phyloP scores from a whole-genome alignment of 2,797 vertebrate genomes.

The Rhynchotus rufescens region DNA sequence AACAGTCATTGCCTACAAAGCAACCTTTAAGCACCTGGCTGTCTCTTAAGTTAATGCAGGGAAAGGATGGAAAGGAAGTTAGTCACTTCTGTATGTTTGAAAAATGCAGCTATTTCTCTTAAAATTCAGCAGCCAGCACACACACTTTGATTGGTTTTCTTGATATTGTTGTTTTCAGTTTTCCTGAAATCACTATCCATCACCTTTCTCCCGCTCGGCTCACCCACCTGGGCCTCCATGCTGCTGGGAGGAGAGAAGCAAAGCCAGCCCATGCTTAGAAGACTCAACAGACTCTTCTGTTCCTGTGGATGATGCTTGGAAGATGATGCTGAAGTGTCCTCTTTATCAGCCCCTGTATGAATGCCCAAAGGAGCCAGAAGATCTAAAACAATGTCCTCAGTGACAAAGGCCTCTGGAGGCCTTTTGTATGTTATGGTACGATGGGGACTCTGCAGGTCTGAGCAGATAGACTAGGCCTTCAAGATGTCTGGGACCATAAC shows the following conservation, averaged over 20 bases:
- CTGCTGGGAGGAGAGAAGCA: neutral
- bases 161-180: slow-evolving; percentile 18
- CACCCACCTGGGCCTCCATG: rapidly evolving
- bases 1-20: slow-evolving; percentile 59
- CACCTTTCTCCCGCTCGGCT: neutral
- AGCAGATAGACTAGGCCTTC: neutral
- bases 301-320: neutral
- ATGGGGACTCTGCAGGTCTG: neutral
- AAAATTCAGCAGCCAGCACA: slow-evolving; percentile 47
- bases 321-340: neutral
- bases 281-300: rapidly evolving
- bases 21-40: slow-evolving; percentile 59
- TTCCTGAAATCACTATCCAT: neutral
- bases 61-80: slow-evolving; percentile 55
- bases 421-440: neutral
- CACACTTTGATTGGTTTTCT: neutral
- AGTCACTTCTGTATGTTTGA: slow-evolving; percentile 17
- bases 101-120: slow-evolving; percentile 50
- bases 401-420: neutral
- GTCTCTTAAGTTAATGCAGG: slow-evolving; percentile 66
- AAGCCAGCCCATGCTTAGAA: rapidly evolving
- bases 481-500: neutral
- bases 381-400: neutral
- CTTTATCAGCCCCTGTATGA: neutral
- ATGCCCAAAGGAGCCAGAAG: neutral